Base-by-base conservation (phyloP, 2,888 invertebrate species). In the Athrips mouffetella region DNA sequence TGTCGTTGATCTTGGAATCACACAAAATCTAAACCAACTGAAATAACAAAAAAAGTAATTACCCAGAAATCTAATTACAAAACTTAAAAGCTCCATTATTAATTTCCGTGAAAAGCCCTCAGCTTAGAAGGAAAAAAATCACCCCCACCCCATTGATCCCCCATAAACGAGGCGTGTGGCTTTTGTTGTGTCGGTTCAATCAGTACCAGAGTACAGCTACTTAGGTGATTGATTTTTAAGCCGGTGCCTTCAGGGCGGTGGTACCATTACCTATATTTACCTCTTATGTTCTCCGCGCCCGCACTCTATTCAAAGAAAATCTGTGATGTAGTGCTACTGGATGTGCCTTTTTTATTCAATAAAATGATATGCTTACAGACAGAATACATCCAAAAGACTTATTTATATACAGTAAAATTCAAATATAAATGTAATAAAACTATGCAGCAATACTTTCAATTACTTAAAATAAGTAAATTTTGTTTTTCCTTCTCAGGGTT, bases 171-270 rank as follows among this genome's bases (percentile, higher is more conserved):
- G 23, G 29, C 39, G 39, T 10, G 33, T 29, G 21, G 15, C 29
- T 40, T 47, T 29, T 39, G 62, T 76, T 73, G 76, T 51, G 54
- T 59, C 52, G 73, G 86, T 87, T 82, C 87, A 84, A 87, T 86
- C 76, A 83, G 87, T 87, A 68, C 85, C 86, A 84, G n/a, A n/a
- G n/a, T n/a, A n/a, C n/a, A n/a, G 74, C 77, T 73, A 77, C 75
- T 76, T 76, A 72, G 80, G 79, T 85, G 86, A 87, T 87, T 86
- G 83, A 84, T 85, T 83, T 78, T 82, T 76, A 71, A 78, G 69
- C 65, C 67, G 73, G 86, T 80, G 65, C 86, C 82, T 67, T 57
- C 55, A 53, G 64, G 57, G 57, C 57, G 65, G 66, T 80, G 86
- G 85, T 73, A 86, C 86, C 83, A 80, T 67, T 68, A 63, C 57